Conservation (phyloP, 92 coral and sea anemone species). For the Epizoanthus stellaris region DNA sequence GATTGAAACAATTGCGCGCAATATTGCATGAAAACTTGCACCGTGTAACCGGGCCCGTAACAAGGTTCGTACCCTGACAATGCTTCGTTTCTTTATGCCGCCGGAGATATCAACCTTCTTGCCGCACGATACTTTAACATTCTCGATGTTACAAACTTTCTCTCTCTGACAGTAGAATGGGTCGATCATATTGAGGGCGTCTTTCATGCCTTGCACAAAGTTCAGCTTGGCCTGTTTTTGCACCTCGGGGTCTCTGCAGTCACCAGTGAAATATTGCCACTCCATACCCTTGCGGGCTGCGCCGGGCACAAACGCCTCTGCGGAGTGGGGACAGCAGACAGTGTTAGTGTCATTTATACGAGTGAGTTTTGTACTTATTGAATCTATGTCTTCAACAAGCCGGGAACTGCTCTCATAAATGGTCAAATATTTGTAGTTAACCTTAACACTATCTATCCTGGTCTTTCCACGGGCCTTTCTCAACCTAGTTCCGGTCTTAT, state of each 20-base stretch:
- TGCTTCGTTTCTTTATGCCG: slow-evolving; percentile 46
- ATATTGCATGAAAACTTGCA: no score
- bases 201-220: slow-evolving; percentile 67
- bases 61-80: slow-evolving; percentile 35
- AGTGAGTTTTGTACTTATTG: not conserved
- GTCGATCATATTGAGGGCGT: slow-evolving; percentile 57
- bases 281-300: slow-evolving; percentile 90
- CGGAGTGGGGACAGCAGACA: not conserved
- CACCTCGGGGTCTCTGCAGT: slow-evolving; percentile 80
- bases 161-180: slow-evolving; percentile 71
- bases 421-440: no score
- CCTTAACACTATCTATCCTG: no score
- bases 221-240: slow-evolving; percentile 78
- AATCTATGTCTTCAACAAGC: not conserved
- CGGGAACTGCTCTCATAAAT: not conserved
- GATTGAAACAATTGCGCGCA: no score
- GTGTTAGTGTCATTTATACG: not conserved
- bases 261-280: slow-evolving; percentile 91
- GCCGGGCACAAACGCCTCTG: slow-evolving; percentile 77
- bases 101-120: slow-evolving; percentile 38
- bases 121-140: slow-evolving; percentile 80
- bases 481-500: no score
- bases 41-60: no score
- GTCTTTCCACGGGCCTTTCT: no score
- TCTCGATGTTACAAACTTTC: slow-evolving; percentile 71